Evolutionary conservation across 2,797 vertebrate species (phyloP), one percentile per base, ranked within the genome.

Genomic region (Valencia hispanica): DNA sequence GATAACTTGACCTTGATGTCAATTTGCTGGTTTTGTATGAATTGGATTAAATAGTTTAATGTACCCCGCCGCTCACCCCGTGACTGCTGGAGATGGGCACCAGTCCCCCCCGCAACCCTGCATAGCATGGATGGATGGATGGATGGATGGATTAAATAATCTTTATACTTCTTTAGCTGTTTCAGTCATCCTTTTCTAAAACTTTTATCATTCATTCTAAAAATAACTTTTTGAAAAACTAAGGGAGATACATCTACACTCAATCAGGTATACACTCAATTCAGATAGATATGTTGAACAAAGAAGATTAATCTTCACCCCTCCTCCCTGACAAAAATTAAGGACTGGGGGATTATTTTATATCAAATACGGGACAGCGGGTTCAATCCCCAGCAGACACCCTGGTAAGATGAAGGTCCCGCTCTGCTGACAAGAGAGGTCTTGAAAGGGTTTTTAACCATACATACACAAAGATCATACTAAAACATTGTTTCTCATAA

Each of bases 291-390:
- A 73, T 22, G 50, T 36, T 48, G 86, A 94, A 94, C 93, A 94
- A 94, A 84, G 82, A 59, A 61, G 82, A 86, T 88, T 92, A 77
- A 45, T 76, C 83, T 80, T 81, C 86, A 78, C 73, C 34, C 79
- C 85, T 80, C 85, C 78, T 74, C 82, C 85, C 61, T 15, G 66
- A 75, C 79, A 65, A 87, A 78, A 88, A 87, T 75, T 66, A 84
- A 85, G 80, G 87, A 86, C 88, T 80, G 65, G 80, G 84, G 89
- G 90, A 91, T 94, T 93, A 90, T 91, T 93, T 89, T 88, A 91
- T 86, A 83, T 87, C 65, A 69, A 91, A 84, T 88, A 89, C 41
- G 43, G 73, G 83, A 86, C 1, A 43, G 61, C 82, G 89, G 90
- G 88, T 87, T 92, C 83, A 79, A 84, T 73, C 75, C 88, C 82